Conservation (phyloP, 2,888 invertebrate genomes). For the Escarpia spicata region DNA sequence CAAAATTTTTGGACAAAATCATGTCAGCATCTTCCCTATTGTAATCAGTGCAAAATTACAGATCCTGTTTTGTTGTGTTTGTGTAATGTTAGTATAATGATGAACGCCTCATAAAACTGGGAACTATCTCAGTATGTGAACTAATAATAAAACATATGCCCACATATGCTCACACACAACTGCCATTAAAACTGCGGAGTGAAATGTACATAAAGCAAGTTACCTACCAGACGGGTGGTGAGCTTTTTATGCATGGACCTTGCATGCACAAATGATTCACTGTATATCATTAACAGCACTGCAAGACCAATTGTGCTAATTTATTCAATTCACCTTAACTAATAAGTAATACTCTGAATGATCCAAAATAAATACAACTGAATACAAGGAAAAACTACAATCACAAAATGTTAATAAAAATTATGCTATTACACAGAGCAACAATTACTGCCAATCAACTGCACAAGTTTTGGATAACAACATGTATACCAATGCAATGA, state of each 20-base stretch:
- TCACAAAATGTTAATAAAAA: not conserved
- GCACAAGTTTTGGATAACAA: not conserved
- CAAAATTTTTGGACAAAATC: not conserved
- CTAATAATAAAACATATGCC: not conserved
- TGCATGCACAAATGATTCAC: not conserved
- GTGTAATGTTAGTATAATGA: not conserved
- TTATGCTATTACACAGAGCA: not conserved
- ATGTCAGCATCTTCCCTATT: not conserved
- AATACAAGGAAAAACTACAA: not conserved
- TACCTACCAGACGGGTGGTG: not conserved
- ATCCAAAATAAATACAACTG: conserved; percentile 11
- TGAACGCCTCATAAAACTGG: not conserved
- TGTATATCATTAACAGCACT: not conserved
- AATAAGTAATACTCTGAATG: not conserved
- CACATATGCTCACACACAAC: not conserved
- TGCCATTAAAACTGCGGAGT: not conserved
- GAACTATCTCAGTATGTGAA: not conserved
- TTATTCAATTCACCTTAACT: not conserved
- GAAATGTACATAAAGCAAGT: not conserved
- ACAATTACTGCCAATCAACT: not conserved
- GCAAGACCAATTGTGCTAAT: not conserved
- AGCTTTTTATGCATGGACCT: too few relatives aligned
- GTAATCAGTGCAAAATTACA: not conserved
- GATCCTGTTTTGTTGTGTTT: not conserved
- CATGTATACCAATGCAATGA: not conserved